phyloP scores from a whole-genome alignment of 1,140 invertebrate species.

The Stegodyphus mimosarum region DNA sequence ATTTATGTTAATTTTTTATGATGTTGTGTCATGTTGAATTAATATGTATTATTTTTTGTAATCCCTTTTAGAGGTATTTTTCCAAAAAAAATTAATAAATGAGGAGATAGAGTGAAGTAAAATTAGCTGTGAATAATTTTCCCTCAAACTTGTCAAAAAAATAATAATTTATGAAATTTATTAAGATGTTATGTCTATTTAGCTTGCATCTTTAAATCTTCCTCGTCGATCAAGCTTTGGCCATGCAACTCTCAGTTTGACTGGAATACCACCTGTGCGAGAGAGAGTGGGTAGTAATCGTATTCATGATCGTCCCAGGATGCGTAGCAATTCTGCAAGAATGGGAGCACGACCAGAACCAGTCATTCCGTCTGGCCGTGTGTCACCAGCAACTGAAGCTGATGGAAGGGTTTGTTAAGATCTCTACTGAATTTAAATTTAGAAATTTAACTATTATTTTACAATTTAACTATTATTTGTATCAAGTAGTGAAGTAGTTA shows the following conservation, averaged over 20 bases:
- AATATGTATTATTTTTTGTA: no score
- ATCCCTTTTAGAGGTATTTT: no score
- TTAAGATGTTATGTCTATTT: neutral
- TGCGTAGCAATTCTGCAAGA: constrained; percentile 79
- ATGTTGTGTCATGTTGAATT: no score
- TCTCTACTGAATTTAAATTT: no score
- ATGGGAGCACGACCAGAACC: constrained; percentile 69
- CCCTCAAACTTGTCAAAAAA: neutral
- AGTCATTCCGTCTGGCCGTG: constrained; percentile 69
- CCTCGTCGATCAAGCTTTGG: constrained; percentile 57
- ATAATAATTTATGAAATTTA: neutral
- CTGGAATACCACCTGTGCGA: constrained; percentile 72
- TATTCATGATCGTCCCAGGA: constrained; percentile 81
- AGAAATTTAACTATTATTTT: no score
- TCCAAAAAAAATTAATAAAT: no score
- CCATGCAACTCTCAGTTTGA: constrained; percentile 20
- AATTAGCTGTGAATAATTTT: no score
- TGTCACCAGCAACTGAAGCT: constrained; percentile 74
- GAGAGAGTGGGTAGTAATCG: constrained; percentile 88
- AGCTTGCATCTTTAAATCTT: neutral
- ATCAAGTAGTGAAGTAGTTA: no score
- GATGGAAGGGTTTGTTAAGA: constrained; percentile 62
- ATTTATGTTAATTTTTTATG: no score
- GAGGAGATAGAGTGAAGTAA: no score
- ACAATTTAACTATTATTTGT: no score